These are phyloP conservation scores for Laticauda laticaudata DNA, from an alignment of 2,113 vertebrate species.

Conservation along the genomic window DNA sequence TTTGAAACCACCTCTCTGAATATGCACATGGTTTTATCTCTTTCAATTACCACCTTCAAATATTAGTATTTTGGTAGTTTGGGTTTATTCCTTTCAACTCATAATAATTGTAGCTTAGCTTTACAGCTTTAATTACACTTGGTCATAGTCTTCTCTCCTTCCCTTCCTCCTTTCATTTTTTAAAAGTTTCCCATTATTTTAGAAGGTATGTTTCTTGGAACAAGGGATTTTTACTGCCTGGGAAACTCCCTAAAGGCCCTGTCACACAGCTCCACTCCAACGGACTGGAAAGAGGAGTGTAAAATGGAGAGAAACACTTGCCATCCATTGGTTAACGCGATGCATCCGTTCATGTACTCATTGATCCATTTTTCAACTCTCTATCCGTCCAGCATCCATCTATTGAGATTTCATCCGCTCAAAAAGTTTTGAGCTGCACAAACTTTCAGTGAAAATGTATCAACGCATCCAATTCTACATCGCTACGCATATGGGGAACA, in stretches of 20 bases:
- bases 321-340: too few species aligned
- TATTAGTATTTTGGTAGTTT: neutral
- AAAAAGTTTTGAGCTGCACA: too few species aligned
- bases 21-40: neutral
- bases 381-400: too few species aligned
- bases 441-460: too few species aligned
- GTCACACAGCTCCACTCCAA: too few species aligned
- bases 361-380: too few species aligned
- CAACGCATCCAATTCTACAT: too few species aligned
- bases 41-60: neutral
- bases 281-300: too few species aligned
- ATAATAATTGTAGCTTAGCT: neutral
- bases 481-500: too few species aligned
- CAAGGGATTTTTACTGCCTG: neutral
- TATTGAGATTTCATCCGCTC: too few species aligned
- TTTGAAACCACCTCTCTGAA: neutral
- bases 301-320: too few species aligned
- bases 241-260: neutral
- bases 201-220: neutral
- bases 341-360: too few species aligned
- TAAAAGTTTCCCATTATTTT: neutral
- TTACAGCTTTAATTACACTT: neutral
- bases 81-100: neutral
- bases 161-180: neutral
- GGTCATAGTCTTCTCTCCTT: neutral